Evolutionary conservation across 2,113 vertebrate species (phyloP), one percentile per base, ranked within the genome.

Genomic region (Geococcyx californianus): DNA sequence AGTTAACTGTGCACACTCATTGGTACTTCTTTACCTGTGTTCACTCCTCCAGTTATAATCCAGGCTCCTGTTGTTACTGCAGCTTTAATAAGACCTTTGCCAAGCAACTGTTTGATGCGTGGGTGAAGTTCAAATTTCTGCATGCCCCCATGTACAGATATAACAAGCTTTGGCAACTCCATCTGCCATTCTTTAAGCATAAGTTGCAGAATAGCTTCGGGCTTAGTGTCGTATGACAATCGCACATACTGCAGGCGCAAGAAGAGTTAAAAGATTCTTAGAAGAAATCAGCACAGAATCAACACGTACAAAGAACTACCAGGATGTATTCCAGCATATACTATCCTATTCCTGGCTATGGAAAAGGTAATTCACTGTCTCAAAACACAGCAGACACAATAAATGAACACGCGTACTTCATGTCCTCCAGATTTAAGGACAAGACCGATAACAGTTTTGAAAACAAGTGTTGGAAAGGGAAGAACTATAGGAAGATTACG

Each of bases 171-270:
- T 25, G 99, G 99, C 95, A 99, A 98, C 96, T 99, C 99, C 99
- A 99, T 99, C 90, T 99, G 99, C 99, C 99, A 99, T 96, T 99
- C 99, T 97, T 99, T 99, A 92, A 99, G 98, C 98, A 99, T 98
- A 92, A 99, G 98, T 94, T 99, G 98, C 79, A 99, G 98, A 97
- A 99, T 98, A 95, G 98, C 98, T 97, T 99, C 99, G n/a, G 99
- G 99, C 90, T 98, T 99, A 6, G 99, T 98, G 98, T 99, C 99
- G 80, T 99, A 98, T 31, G 99, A 99, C 90, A 99, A 95, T 73
- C 99, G 98, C 75, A 98, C 98, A 98, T 99, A 99, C 99, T 99
- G 95, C 88, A 84, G 84, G 88, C 38, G 87, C 28, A 92, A 78
- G 56, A 87, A 70, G 66, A n/a, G 28, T 68, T 66, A 36, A 62